A percentile compares a stretch with the other conserved stretches of the same genome.
These are phyloP conservation scores for Plagiodera versicolora DNA, from an alignment of 2,888 invertebrate species.

Conservation along the genomic window DNA sequence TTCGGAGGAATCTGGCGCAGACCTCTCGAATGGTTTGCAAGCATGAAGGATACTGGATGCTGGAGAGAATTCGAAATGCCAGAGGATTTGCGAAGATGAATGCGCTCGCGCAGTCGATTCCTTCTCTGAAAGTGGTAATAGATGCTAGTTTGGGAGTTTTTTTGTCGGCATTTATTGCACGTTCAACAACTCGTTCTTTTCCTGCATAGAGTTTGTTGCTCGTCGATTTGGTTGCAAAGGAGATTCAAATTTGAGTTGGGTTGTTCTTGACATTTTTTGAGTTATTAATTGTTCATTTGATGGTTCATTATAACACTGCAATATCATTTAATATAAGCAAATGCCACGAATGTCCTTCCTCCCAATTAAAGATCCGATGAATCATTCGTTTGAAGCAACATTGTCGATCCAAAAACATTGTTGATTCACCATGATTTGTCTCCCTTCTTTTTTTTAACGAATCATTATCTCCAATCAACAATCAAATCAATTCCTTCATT, in stretches of 20 bases:
- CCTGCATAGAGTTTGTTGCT: constrained; percentile 11
- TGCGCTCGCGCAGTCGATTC: constrained; percentile 33
- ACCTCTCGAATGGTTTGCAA: constrained; percentile 27
- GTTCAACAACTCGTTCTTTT: constrained; percentile 25
- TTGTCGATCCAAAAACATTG: too few species aligned
- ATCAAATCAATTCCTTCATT: too few species aligned
- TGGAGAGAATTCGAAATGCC: constrained; percentile 25
- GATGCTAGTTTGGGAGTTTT: constrained; percentile 25
- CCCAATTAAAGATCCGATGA: too few species aligned
- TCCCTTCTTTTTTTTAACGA: too few species aligned
- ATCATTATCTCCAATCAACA: too few species aligned
- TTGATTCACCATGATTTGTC: too few species aligned
- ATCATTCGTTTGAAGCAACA: too few species aligned
- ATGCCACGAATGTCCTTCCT: too few species aligned
- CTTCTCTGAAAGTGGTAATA: constrained; percentile 29
- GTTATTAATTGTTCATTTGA: too few species aligned
- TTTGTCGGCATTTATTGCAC: constrained; percentile 22
- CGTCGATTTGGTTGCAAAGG: neutral
- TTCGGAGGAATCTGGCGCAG: constrained; percentile 26
- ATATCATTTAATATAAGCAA: too few species aligned
- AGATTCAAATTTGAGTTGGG: neutral
- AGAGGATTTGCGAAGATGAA: constrained; percentile 32
- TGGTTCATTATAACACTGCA: too few species aligned
- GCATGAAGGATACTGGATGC: constrained; percentile 36
- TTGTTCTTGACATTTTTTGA: too few species aligned